Conservation (phyloP, 2,888 invertebrate species). For the Ganaspis brasiliensis region DNA sequence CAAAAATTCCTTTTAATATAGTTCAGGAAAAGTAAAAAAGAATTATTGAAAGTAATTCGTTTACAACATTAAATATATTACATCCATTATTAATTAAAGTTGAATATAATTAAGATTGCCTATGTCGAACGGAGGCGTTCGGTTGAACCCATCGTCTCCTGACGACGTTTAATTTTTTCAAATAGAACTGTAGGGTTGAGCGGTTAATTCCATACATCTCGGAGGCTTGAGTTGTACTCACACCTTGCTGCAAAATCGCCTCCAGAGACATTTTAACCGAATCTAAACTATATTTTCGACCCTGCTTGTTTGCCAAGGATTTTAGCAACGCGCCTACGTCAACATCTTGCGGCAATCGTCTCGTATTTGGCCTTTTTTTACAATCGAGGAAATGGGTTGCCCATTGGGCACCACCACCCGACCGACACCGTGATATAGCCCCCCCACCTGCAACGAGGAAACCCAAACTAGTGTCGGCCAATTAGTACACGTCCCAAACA, state of each 20-base stretch:
- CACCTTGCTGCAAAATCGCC: slow-evolving; percentile 81
- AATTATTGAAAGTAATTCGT: neutral
- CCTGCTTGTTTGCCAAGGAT: slow-evolving; percentile 78
- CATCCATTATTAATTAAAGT: neutral
- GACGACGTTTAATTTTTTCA: slow-evolving; percentile 82
- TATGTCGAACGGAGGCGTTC: slow-evolving; percentile 57
- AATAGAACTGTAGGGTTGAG: slow-evolving; percentile 82
- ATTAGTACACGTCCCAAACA: slow-evolving; percentile 70
- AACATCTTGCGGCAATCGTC: slow-evolving; percentile 72
- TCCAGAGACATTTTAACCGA: slow-evolving; percentile 81
- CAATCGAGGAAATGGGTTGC: slow-evolving; percentile 78
- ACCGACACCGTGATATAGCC: slow-evolving; percentile 76
- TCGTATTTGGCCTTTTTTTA: slow-evolving; percentile 73
- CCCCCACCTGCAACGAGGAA: slow-evolving; percentile 80
- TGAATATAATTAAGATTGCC: neutral
- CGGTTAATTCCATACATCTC: slow-evolving; percentile 82
- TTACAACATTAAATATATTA: no score
- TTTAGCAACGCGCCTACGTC: slow-evolving; percentile 78
- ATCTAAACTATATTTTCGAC: slow-evolving; percentile 81
- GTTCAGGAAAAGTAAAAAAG: neutral
- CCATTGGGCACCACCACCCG: slow-evolving; percentile 72
- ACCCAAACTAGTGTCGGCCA: slow-evolving; percentile 78
- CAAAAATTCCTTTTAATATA: no score
- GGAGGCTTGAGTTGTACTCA: slow-evolving; percentile 82
- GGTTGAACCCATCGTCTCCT: slow-evolving; percentile 77